Evolutionary conservation across 2,797 vertebrate genomes (phyloP).

Genomic region (Manis pentadactyla): DNA sequence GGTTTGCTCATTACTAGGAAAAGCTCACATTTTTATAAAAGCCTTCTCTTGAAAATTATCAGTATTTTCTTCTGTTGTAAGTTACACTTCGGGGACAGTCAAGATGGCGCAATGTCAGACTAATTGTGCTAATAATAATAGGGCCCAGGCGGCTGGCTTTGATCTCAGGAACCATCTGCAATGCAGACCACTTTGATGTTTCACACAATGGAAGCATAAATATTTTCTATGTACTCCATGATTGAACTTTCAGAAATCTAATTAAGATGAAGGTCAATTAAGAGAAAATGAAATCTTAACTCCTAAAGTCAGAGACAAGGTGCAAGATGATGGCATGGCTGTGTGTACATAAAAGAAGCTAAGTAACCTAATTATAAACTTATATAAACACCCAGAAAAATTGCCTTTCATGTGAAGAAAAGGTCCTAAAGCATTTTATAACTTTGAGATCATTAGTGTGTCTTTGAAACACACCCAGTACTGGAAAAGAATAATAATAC

Average conservation of each 20-base stretch:
- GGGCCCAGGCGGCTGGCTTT: conserved; percentile 72
- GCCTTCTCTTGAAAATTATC: conserved; percentile 70
- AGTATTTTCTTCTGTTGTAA: conserved; percentile 67
- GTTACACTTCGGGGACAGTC: conserved; percentile 74
- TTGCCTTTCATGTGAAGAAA: conserved; percentile 78
- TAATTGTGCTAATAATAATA: conserved; percentile 79
- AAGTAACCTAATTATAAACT: conserved; percentile 79
- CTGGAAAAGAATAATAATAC: conserved; percentile 76
- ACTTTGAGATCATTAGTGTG: conserved; percentile 74
- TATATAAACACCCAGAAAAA: conserved; percentile 78
- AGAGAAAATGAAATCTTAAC: conserved; percentile 76
- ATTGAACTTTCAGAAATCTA: conserved; percentile 78
- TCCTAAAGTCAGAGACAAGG: conserved; percentile 72
- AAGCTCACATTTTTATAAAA: conserved; percentile 69
- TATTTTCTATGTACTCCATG: conserved; percentile 79
- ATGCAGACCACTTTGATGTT: conserved; percentile 79
- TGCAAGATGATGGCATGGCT: conserved; percentile 55
- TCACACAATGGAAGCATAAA: conserved; percentile 82
- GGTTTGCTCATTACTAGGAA: conserved; percentile 14
- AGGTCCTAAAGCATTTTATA: conserved; percentile 82
- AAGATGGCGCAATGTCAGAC: conserved; percentile 76
- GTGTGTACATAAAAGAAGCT: conserved; percentile 74
- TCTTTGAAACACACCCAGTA: conserved; percentile 79
- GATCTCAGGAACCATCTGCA: conserved; percentile 80
- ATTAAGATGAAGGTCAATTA: conserved; percentile 83